phyloP scores from a whole-genome alignment of 1,140 invertebrate species.

The Coelopa frigida region DNA sequence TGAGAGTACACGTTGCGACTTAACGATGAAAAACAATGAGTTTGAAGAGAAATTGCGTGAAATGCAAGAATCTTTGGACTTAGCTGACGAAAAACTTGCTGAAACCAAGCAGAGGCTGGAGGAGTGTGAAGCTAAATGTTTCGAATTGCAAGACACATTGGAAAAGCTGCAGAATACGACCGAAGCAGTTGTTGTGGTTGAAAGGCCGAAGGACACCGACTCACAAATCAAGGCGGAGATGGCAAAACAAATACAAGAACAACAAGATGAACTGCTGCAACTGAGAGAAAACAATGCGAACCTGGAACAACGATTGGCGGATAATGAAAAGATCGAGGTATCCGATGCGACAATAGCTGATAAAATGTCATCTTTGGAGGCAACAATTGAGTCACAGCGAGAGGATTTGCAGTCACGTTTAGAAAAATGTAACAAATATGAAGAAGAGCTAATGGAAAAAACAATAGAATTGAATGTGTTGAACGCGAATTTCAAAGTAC shows the following conservation, averaged over 20 bases:
- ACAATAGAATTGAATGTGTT: constrained; percentile 47
- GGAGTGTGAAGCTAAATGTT: neutral
- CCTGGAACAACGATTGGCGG: constrained; percentile 8
- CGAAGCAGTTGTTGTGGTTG: constrained; percentile 18
- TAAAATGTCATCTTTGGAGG: constrained; percentile 48
- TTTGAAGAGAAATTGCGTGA: constrained; percentile 50
- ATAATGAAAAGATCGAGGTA: constrained; percentile 23
- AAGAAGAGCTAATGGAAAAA: constrained; percentile 50
- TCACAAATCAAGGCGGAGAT: constrained; percentile 31
- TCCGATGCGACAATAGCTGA: constrained; percentile 29
- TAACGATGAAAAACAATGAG: constrained; percentile 50
- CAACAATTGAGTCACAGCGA: constrained; percentile 45
- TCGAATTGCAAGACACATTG: neutral
- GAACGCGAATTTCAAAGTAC: constrained; percentile 44
- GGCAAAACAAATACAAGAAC: constrained; percentile 37
- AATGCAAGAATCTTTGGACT: constrained; percentile 18
- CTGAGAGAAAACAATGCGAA: constrained; percentile 20
- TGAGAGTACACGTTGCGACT: constrained; percentile 52
- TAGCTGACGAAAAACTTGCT: constrained; percentile 43
- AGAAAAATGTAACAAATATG: constrained; percentile 38
- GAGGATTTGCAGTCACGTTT: constrained; percentile 45
- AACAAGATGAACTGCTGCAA: constrained; percentile 22
- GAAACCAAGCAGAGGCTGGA: too few relatives aligned
- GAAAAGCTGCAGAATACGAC: constrained; percentile 38
- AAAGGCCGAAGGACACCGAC: constrained; percentile 18